Base-by-base conservation (phyloP, 2,113 vertebrate genomes). In the Eulemur rufifrons region DNA sequence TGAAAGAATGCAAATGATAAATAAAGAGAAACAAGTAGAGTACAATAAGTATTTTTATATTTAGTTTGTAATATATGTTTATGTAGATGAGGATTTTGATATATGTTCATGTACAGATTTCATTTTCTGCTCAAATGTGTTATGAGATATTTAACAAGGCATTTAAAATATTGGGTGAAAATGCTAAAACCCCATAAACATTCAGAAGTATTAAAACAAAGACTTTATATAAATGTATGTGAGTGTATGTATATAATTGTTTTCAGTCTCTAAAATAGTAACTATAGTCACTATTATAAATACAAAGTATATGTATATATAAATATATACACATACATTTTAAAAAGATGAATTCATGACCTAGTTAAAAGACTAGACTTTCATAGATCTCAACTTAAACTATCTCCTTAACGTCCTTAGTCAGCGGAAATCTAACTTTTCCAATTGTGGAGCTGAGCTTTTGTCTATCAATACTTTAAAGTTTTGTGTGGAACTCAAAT, bases 401-500 rank as follows among this genome's bases (percentile, higher is more conserved):
- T 39, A 45, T 42, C 20, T 66, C 25, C 25, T 82, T 66, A 50
- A n/a, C 71, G 6, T 68, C 17, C 59, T 59, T 2, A 12, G 17
- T 71, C 25, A 37, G 37, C 11, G 37, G 42, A 89, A 63, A 34
- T 21, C 20, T 34, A 18, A 11, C 32, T 13, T 80, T 42, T 12
- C 69, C n/a, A 37, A 3, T 5, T 3, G 0, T 37, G 42, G 17
- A 17, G n/a, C 25, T 18, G 1, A 21, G 3, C 2, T 54, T 42
- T 63, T 42, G 18, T 59, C 32, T 6, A 1, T 47, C 37, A 56
- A 29, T 18, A 27, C 4, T 7, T 32, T n/a, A 18, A 12, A 45
- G 3, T 20, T 23, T 37, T 18, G 27, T 7, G 34, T 23, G 27
- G 54, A 50, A 18, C 15, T 81, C 25, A 66, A 15, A 61, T 0